Base-by-base conservation (phyloP, 2,888 invertebrate genomes). In the Acrobasis repandana region DNA sequence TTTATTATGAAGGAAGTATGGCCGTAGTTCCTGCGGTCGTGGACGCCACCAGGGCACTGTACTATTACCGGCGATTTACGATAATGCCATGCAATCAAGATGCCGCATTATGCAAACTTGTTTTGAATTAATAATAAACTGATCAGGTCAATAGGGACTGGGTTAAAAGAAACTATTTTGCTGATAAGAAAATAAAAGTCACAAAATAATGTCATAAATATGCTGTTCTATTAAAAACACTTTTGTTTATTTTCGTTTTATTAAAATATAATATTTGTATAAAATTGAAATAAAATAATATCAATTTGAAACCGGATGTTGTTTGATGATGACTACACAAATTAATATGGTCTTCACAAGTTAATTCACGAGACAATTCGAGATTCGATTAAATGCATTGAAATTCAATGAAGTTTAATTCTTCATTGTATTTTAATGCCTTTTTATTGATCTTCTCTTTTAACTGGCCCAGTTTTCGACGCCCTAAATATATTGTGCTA, bases 31-130 rank as follows among this genome's bases (percentile, higher is more conserved):
- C 20, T 38, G 54, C 38, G 64, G 38, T 67, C 63, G 67, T 65
- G 43, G 4, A 43, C 14, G 43, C 43, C n/a, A 43, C n/a, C 43
- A 43, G 14, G 43, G 43, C 43, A 14, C 43, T 14, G 14, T 67
- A 61, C 65, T 66, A 68, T 70, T 72, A 69, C 70, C 71, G 65
- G 72, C 65, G 73, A 77, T 77, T 79, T 78, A 79, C 70, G 72
- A 73, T 73, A 73, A 77, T 76, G 68, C 68, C 60, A 64, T 63
- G 74, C 73, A 73, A 75, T 71, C 71, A 71, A 73, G 75, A 77
- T 74, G 73, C 70, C 72, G 69, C 63, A 73, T 77, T 76, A 78
- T 78, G 74, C 70, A 75, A 28, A 64, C 69, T 70, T 71, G 71
- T 72, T 75, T 76, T 71, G 70, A 74, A 74, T 76, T 70, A 76